Percentiles rank a stretch among this genome's conserved stretches.
Evolutionary conservation across 2,113 vertebrate species (phyloP).

Genomic region (Pelmatolapia mariae): DNA sequence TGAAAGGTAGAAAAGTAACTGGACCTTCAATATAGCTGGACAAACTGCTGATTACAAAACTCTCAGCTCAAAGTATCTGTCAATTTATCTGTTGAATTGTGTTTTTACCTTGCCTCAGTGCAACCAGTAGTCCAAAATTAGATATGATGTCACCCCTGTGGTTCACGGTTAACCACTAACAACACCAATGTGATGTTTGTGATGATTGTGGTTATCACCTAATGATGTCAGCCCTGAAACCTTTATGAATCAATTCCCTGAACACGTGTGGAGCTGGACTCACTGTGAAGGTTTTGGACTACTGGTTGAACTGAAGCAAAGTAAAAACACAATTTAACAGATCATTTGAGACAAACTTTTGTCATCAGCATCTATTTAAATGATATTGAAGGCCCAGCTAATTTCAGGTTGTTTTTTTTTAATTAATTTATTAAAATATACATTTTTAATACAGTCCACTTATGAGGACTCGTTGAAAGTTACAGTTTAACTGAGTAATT

Average conservation of each 20-base stretch:
- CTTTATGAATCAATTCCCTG: not conserved
- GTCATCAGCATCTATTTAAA: not conserved
- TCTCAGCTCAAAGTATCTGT: not conserved
- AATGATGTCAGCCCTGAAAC: not conserved
- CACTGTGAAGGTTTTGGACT: not conserved
- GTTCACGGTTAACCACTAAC: not conserved
- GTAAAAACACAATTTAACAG: not conserved
- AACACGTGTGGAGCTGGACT: not conserved
- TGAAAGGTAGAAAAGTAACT: not conserved
- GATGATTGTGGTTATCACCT: not conserved
- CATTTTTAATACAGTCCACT: not conserved
- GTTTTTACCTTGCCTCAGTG: not conserved
- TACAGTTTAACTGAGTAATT: not conserved
- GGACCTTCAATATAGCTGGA: not conserved
- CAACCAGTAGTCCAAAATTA: not conserved
- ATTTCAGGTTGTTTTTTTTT: not conserved
- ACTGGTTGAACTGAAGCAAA: not conserved
- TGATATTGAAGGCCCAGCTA: not conserved
- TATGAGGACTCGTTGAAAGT: not conserved
- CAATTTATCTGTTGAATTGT: not conserved
- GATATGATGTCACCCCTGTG: not conserved
- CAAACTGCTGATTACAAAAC: not conserved
- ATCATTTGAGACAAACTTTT: not conserved
- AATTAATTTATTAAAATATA: not conserved
- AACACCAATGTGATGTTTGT: not conserved